Percentiles rank a stretch among this genome's conserved stretches.
Evolutionary conservation across 2,797 vertebrate genomes (phyloP).

Genomic region (Sebastes itinus): DNA sequence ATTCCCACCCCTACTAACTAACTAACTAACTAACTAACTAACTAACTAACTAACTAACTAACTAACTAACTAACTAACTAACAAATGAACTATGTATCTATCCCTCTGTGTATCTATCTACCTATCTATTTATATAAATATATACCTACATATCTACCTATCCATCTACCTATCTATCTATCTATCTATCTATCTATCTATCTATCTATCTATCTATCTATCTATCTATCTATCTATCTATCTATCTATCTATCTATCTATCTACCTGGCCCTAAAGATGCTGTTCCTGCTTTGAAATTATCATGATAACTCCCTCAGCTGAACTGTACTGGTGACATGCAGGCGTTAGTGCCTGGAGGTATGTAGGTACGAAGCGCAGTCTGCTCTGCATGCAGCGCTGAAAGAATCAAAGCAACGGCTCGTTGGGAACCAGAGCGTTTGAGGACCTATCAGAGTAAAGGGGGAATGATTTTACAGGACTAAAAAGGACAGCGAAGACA

Average conservation of each 20-base stretch:
- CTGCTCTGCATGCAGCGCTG: conserved; percentile 27
- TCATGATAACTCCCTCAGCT: conserved; percentile 24
- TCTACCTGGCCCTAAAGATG: conserved; percentile 6
- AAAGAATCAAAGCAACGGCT: conserved; percentile 58
- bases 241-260: not conserved
- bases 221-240: not conserved
- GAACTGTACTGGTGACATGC: conserved; percentile 37
- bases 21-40: not conserved
- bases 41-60: not conserved
- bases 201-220: not conserved
- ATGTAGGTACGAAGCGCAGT: conserved; percentile 21
- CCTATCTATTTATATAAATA: too few species aligned
- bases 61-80: not conserved
- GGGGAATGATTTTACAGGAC: conserved; percentile 27
- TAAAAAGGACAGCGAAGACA: conserved; percentile 15
- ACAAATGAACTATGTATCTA: not conserved
- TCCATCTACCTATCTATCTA: rapidly evolving
- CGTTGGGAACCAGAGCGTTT: conserved; percentile 44
- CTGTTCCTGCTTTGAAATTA: conserved; percentile 48
- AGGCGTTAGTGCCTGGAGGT: conserved; percentile 59
- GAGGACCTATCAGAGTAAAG: conserved; percentile 47
- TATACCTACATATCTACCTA: too few species aligned
- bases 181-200: not conserved
- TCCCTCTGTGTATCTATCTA: too few species aligned
- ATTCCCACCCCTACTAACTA: too few species aligned